Evolutionary conservation across 53 echinoderm and acorn worm genomes (phyloP), one percentile per base, ranked within the genome.

Genomic region (Luidia sarsii): DNA sequence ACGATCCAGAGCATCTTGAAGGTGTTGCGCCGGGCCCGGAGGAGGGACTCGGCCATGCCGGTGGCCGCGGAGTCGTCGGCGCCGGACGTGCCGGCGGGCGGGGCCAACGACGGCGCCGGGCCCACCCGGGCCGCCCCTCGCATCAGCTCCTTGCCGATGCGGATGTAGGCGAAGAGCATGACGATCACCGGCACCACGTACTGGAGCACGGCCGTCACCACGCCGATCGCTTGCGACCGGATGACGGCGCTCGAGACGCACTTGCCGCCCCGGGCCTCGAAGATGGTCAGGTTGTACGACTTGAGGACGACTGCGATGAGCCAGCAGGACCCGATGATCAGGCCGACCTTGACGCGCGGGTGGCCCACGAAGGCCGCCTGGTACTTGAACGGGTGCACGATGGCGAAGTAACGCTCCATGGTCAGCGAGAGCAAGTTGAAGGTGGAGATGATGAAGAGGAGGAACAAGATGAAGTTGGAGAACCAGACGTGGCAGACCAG

Each of bases 401-500:
- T 90, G 29, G 95, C 92, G 61, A 85, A 81, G 60, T 89, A 95
- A n/a, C 95, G 84, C 65, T 95, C 95, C 28, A 91, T 59, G 34
- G 95, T 90, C 81, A 92, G 82, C 9, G 82, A 82, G 0, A 91
- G 82, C 65, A 92, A 61, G 69, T 95, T 95, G 75, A 87, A 95
- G 0, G 92, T 95, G 1, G 95, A 95, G 16, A 89, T 75, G 11
- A 87, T 87, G 33, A 92, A 91, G 14, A 85, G 64, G 4, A 84
- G 65, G 57, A 89, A 95, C 8, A 95, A 70, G 34, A 89, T 72
- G 75, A 95, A 92, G 15, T 86, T 70, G 24, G 87, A 84, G 79
- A 88, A 82, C 92, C 95, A 95, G 28, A 92, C 75, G 33, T 86
- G 89, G 67, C 95, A 95, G 23, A 95, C 9, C n/a, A 95, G 70